phyloP scores from a whole-genome alignment of 2,797 vertebrate genomes.

The Botia almorhae region DNA sequence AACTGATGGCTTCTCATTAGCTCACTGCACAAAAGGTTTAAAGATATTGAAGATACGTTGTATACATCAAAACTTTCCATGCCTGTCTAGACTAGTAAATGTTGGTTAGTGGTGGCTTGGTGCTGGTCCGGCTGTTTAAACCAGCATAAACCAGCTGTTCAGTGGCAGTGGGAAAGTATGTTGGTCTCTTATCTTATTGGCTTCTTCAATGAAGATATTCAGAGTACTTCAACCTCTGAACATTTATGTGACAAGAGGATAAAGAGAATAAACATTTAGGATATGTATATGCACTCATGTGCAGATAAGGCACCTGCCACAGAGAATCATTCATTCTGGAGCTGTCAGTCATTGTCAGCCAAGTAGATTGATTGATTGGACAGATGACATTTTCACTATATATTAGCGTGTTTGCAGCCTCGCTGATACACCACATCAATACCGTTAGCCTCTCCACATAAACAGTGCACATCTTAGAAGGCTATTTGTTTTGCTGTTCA shows the following conservation, averaged over 20 bases:
- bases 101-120: too few species aligned
- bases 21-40: too few species aligned
- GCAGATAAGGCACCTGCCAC: conserved; percentile 52
- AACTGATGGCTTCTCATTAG: background rate
- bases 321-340: conserved; percentile 66
- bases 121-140: too few species aligned
- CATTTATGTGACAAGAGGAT: too few species aligned
- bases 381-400: conserved; percentile 73
- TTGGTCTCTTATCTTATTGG: background rate
- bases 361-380: conserved; percentile 71
- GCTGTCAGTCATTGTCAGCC: conserved; percentile 71
- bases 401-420: conserved; percentile 66
- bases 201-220: background rate
- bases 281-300: background rate
- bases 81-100: too few species aligned
- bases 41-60: too few species aligned
- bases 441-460: conserved; percentile 49
- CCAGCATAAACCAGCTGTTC: too few species aligned
- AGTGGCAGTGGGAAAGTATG: too few species aligned
- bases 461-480: conserved; percentile 56
- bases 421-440: conserved; percentile 67
- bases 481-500: conserved; percentile 61
- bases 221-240: background rate
- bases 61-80: too few species aligned
- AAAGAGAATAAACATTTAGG: background rate